Base-by-base conservation (phyloP, 2,888 invertebrate species). In the Blastobasis adustella region DNA sequence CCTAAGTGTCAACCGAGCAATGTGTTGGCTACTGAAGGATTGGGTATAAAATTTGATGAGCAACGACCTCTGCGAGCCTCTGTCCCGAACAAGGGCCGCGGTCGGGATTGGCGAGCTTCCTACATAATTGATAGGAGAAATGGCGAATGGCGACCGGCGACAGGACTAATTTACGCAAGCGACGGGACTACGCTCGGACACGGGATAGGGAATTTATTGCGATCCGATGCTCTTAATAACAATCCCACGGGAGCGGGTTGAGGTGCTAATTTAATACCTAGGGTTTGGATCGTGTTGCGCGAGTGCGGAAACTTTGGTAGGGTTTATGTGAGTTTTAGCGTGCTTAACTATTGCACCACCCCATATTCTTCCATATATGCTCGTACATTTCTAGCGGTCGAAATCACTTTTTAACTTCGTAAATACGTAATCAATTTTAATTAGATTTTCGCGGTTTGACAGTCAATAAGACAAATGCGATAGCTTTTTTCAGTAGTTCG, bases 51-150 rank as follows among this genome's bases (percentile, higher is more conserved):
- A 61, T 66, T 53, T 54, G 65, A 65, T 64, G 65, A 67, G 60
- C 61, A 67, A 71, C 67, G 58, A 62, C 50, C 53, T 54, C 60
- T 57, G 67, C 71, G 70, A 69, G 63, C 55, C 55, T 62, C 59
- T 63, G 73, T 72, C 72, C 69, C 66, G 69, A 71, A 74, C 71
- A 75, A 65, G 60, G 62, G 61, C 62, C 63, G 63, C 61, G 69
- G 62, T 57, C 63, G 57, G 63, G 69, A 73, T 72, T 67, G 73
- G 69, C 69, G 67, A 69, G 61, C 68, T 62, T 67, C 69, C 68
- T 79, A 77, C 72, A 80, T 77, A 78, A 79, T 78, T 77, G 75
- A 82, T 81, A 71, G 73, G 59, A 63, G 23, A 23, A 23, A 23
- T 23, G 23, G 23, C 23, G 60, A 61, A 55, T 58, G 62, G 66